Evolutionary conservation across 2,797 vertebrate species (phyloP), one percentile per base, ranked within the genome.

Genomic region (Numenius phaeopus): DNA sequence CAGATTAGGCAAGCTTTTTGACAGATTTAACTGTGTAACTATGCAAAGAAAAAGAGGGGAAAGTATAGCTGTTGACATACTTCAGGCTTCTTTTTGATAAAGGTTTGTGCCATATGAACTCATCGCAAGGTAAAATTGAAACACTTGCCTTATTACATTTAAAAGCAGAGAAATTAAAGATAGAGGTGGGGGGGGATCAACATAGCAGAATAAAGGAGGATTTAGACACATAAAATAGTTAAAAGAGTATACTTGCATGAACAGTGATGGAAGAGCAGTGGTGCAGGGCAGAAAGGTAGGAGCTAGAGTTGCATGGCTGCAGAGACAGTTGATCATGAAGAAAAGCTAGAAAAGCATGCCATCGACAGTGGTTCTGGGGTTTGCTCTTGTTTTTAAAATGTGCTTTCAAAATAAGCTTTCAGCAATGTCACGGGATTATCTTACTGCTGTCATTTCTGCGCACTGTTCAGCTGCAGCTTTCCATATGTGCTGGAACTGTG

Each of bases 311-410:
- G n/a, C 20, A 12, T 49, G 55, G 64, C 44, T 84, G 32, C 61
- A 77, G 42, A 79, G 17, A 14, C 32, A 64, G 50, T 9, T 80
- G 37, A 2, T 77, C 17, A 11, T 52, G 81, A 80, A n/a, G 49
- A 73, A 80, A 80, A 72, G 21, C 15, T 90, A 32, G 23, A 77
- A 76, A 39, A 82, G 21, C 89, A 77, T 83, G n/a, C 12, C 22
- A 22, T 5, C 70, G 20, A 27, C 14, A 67, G n/a, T 64, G 52
- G 18, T 82, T 89, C 67, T 89, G 64, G 57, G 47, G 14, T 78
- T 86, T 87, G 59, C 26, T 73, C 26, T 72, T 88, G 52, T 72
- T 92, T 91, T 78, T 42, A 89, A 92, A 93, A 70, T 34, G 27
- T 4, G 0, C 52, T 90, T 92, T 87, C 57, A 67, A 93, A 90